A percentile compares a stretch with the other conserved stretches of the same genome.
Evolutionary conservation across 2,797 vertebrate species (phyloP).

Genomic region (Onychomys torridus): DNA sequence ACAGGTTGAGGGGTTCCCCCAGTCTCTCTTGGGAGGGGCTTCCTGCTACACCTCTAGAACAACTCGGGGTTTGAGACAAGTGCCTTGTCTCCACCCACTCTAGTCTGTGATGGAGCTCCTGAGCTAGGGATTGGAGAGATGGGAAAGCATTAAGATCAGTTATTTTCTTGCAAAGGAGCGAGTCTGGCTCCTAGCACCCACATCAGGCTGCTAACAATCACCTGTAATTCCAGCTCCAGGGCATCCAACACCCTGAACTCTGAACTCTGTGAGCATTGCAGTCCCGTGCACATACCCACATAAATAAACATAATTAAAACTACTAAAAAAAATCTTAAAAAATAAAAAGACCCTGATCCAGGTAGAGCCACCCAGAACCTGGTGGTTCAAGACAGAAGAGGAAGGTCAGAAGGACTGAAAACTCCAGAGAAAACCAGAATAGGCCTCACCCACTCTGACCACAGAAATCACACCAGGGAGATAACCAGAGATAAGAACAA

Average conservation of each 20-base stretch:
- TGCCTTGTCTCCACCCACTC: not conserved
- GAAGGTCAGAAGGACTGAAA: not conserved
- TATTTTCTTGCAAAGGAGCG: not conserved
- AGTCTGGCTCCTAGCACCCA: not conserved
- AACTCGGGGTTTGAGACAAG: not conserved
- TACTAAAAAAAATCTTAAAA: not conserved
- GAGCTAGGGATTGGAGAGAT: not conserved
- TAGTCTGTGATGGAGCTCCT: not conserved
- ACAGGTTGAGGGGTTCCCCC: not conserved
- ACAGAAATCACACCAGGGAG: not conserved
- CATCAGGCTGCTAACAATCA: not conserved
- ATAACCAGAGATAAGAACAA: too few species aligned
- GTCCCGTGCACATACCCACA: not conserved
- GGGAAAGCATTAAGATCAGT: not conserved
- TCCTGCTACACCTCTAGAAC: not conserved
- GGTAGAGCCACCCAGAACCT: not conserved
- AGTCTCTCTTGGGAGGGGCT: not conserved
- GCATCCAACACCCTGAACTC: not conserved
- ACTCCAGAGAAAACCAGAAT: not conserved
- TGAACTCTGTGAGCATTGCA: not conserved
- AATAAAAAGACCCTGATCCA: not conserved
- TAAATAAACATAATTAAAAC: not conserved
- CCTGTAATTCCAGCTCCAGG: not conserved
- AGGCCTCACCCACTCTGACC: not conserved
- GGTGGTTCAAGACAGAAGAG: not conserved